phyloP scores from a whole-genome alignment of 2,888 invertebrate genomes.

The Aphidoletes aphidimyza region DNA sequence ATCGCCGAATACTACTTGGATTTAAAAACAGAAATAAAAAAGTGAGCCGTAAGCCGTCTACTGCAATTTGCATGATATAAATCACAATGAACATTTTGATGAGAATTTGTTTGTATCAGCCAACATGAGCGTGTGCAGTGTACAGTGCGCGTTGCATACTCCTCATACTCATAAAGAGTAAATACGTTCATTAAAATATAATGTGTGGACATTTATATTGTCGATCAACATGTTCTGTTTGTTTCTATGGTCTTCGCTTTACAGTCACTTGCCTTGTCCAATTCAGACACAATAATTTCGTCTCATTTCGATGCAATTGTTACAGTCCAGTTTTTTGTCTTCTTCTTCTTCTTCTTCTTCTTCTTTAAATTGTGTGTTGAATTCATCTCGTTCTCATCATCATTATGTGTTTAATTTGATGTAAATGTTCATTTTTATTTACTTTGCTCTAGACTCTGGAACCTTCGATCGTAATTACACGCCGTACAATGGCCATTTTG shows the following conservation, averaged over 20 bases:
- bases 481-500: slow-evolving; percentile 25
- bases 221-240: slow-evolving; percentile 11
- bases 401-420: slow-evolving; percentile 46
- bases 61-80: slow-evolving; percentile 33
- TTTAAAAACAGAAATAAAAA: too few relatives aligned
- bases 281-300: not conserved
- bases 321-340: not conserved
- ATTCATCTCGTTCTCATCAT: not conserved
- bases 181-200: slow-evolving; percentile 42
- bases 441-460: slow-evolving; percentile 33
- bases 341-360: not conserved
- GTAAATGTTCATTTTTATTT: slow-evolving; percentile 47
- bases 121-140: not conserved
- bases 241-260: not conserved
- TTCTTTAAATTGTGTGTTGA: not conserved
- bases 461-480: not conserved
- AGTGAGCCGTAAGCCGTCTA: too few relatives aligned
- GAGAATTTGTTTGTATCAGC: not conserved
- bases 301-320: slow-evolving; percentile 27
- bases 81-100: slow-evolving; percentile 37
- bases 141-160: not conserved
- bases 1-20: not conserved
- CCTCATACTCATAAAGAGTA: slow-evolving; percentile 38
- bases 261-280: not conserved
- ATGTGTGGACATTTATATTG: slow-evolving; percentile 44